Evolutionary conservation across 2,797 vertebrate species (phyloP).

Genomic region (Mormyrops attenuatus): DNA sequence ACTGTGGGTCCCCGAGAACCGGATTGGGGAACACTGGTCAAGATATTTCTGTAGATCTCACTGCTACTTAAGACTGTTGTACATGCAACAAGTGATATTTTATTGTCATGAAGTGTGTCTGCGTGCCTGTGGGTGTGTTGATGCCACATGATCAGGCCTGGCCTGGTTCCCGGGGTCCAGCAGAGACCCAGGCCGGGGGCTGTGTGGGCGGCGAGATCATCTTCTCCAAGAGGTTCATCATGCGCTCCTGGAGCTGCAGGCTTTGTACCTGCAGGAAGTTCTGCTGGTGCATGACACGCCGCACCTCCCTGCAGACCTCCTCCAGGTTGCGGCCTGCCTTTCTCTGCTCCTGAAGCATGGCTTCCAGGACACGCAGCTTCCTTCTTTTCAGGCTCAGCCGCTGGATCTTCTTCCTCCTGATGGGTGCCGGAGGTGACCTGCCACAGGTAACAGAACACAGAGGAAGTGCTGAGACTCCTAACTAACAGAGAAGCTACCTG

Average conservation of each 20-base stretch:
- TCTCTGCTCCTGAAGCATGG: constrained; percentile 87
- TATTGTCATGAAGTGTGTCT: not conserved
- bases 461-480: not conserved
- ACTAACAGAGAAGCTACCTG: constrained; percentile 55
- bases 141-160: not conserved
- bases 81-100: constrained; percentile 9
- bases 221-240: constrained; percentile 96
- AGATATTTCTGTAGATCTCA: not conserved
- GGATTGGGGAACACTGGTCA: not conserved
- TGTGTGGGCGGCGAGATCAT: constrained; percentile 67
- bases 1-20: not conserved
- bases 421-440: constrained; percentile 60
- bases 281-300: constrained; percentile 89
- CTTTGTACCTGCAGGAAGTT: constrained; percentile 93
- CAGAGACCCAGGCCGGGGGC: constrained; percentile 40
- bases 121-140: constrained; percentile 25
- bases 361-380: constrained; percentile 85
- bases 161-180: constrained; percentile 42
- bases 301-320: constrained; percentile 87
- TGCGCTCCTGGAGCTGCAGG: constrained; percentile 91
- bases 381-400: constrained; percentile 68
- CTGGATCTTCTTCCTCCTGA: constrained; percentile 69
- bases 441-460: not conserved
- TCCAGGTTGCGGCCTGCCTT: constrained; percentile 82
- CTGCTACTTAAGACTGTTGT: not conserved